Conservation (phyloP, 2,113 vertebrate genomes). For the Mohoua ochrocephala region DNA sequence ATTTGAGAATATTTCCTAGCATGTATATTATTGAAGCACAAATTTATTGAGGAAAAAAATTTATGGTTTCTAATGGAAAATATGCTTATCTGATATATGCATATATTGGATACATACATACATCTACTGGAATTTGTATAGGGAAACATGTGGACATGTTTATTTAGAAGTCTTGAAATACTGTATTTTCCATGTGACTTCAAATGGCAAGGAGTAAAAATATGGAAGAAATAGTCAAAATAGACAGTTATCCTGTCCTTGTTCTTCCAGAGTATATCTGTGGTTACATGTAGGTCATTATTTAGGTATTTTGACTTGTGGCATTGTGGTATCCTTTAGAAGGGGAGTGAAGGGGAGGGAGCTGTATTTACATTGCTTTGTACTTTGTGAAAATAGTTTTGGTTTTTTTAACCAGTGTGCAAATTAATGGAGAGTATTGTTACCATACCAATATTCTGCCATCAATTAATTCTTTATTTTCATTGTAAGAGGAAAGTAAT, state of each 20-base stretch:
- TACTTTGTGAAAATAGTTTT: neutral
- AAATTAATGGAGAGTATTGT: neutral
- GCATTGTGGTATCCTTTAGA: neutral
- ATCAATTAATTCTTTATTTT: neutral
- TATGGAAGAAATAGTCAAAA: neutral
- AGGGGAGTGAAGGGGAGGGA: neutral
- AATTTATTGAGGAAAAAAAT: neutral
- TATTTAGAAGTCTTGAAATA: neutral
- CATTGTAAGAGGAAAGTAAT: neutral
- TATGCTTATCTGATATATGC: neutral
- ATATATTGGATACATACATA: neutral
- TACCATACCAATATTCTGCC: neutral
- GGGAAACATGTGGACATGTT: neutral
- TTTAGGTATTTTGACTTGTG: neutral
- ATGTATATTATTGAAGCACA: neutral
- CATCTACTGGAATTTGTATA: neutral
- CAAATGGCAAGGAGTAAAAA: neutral
- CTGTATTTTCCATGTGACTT: constrained; percentile 1
- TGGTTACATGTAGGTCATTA: neutral
- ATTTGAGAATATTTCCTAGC: neutral
- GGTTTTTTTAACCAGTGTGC: neutral
- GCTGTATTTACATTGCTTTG: neutral
- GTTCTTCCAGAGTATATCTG: neutral
- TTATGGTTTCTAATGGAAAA: neutral
- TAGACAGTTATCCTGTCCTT: neutral